Base-by-base conservation (phyloP, 1,140 invertebrate genomes). In the Andricus grossulariae region DNA sequence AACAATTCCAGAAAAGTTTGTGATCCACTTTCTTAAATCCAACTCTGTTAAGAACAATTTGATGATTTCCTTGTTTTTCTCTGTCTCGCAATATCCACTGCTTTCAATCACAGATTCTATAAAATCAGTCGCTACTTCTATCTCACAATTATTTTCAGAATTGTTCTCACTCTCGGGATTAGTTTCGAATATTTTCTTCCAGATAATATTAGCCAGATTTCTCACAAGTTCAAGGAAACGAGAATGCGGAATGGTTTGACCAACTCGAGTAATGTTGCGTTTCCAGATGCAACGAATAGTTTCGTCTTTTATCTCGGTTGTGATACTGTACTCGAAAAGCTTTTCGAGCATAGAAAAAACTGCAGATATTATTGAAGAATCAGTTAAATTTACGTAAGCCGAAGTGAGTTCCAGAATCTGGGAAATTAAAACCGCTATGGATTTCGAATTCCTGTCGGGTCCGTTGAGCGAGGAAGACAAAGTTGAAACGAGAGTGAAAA, bases 91-190 rank as follows among this genome's bases (percentile, higher is more conserved):
- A 39, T 51, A 49, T 50, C 72, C 19, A 50, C 51, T 71, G 39
- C 82, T 76, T 19, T 89, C 76, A 15, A 92, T 79, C n/a, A 92
- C 80, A 76, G 90, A 82, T 72, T 89, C 88, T 10, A 93, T 77
- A 39, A 93, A 88, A 79, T 90, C 85, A 2, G 89, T 84, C 11
- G 90, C 87, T 60, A 91, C 83, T 25, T 92, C 84, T 12, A 91
- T 85, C 50, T 91, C 82, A 60, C 25, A 57, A 71, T 49, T 49
- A 39, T 72, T 66, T 71, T 45, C 18, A 39, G 39, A 32, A 49
- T 49, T 54, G 0, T 60, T 60, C 39, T 60, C 57, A 32, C 21
- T 7, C 11, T 15, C 21, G 3, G 25, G 83, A 71, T 80, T 86
- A 82, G 76, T 77, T n/a, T 77, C 74, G 25, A 85, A 87, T 25